Evolutionary conservation across 1,140 invertebrate species (phyloP), one percentile per base, ranked within the genome.

Genomic region (Drosophila pectinifera): DNA sequence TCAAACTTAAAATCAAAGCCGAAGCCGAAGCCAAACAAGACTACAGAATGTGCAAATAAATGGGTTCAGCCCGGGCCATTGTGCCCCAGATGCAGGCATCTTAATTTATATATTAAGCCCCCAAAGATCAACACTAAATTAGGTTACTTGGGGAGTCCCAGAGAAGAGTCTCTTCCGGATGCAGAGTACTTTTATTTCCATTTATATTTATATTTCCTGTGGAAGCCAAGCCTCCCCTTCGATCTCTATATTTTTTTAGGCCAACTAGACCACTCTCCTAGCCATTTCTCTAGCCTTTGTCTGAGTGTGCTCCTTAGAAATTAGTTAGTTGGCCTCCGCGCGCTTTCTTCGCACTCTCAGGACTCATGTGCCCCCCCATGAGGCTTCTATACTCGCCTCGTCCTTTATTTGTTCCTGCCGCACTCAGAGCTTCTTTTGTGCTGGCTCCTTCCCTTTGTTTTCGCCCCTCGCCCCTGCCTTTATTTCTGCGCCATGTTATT

Each of bases 1-100:
- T 78, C 55, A 41, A 62, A 70, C 49, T 49, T 49, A 53, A 73
- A 79, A 68, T 61, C 68, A 72, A 55, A 70, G 41, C 31, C 65
- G 24, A 70, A 57, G 51, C 42, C 24, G 7, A 28, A 28, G 28
- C 28, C 28, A 26, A 41, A 39, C 58, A 39, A 18, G 31, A 49
- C 5, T 22, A 41, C n/a, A 39, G 43, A 65, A 24, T 46, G 26
- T 43, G 26, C 24, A 65, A 31, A 39, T 31, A 7, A 61, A 34
- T 7, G 20, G 20, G 22, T 14, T n/a, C 11, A 16, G 16, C 26
- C 14, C 10, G 13, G 14, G 5, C 4, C 49, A 51, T 34, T 51
- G 28, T 51, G 28, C 16, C 18, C 28, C 16, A 34, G 8, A 38
- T 3, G n/a, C 11, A 20, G 18, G n/a, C n/a, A n/a, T 5, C 22